Percentiles rank a stretch among this genome's conserved stretches.
Evolutionary conservation across 1,140 invertebrate species (phyloP).

Genomic region (Papilio xuthus): DNA sequence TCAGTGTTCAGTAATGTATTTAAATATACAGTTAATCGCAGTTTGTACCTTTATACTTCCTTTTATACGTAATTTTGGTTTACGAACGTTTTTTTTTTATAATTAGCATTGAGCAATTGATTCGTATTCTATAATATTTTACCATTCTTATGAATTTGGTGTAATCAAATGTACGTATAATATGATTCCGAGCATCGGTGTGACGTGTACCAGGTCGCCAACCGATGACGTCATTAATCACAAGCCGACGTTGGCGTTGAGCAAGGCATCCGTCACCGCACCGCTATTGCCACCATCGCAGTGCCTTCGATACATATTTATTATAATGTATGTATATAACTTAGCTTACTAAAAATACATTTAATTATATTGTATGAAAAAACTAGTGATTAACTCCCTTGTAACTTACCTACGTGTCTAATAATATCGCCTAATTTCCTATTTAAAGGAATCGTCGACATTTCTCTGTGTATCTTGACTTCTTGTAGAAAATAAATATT

Average conservation of each 20-base stretch:
- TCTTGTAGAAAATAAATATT: background rate
- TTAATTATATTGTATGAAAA: background rate
- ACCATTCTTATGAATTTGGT: background rate
- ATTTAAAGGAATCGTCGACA: background rate
- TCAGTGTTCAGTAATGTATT: background rate
- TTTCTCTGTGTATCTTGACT: background rate
- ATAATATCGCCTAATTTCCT: background rate
- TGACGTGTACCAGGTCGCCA: background rate
- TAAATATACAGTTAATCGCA: background rate
- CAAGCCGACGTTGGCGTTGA: background rate
- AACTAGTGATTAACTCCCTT: no score
- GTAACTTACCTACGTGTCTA: background rate
- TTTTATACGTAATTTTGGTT: no score
- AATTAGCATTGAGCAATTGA: background rate
- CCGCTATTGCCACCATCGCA: background rate
- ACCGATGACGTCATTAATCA: background rate
- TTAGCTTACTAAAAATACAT: background rate
- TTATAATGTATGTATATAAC: no score
- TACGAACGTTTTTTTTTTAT: no score
- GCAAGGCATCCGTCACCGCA: background rate
- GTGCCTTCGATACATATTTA: background rate
- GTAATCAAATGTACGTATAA: background rate
- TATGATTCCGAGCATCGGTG: background rate
- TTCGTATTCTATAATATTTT: background rate
- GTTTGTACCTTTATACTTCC: background rate